phyloP scores from a whole-genome alignment of 2,113 vertebrate species.

The Catharus fuscescens region DNA sequence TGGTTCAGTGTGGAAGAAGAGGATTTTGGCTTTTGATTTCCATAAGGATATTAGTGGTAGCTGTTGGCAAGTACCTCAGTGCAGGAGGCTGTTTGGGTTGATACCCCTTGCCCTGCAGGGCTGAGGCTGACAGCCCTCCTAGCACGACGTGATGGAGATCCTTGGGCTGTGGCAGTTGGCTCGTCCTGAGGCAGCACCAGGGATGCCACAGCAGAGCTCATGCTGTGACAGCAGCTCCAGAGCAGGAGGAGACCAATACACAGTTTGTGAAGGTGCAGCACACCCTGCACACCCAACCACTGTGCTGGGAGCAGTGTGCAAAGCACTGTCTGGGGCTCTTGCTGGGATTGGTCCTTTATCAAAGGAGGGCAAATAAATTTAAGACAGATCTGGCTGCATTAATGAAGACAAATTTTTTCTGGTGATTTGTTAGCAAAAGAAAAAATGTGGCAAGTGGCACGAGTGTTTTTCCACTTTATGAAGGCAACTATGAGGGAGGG shows the following conservation, averaged over 20 bases:
- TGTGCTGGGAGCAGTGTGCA: background rate
- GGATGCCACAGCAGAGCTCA: background rate
- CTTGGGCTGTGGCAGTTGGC: accelerated
- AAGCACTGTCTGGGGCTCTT: background rate
- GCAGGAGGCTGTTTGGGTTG: background rate
- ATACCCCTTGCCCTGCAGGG: background rate
- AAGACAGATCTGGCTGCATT: background rate
- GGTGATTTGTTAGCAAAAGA: slow-evolving; percentile 11
- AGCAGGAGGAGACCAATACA: background rate
- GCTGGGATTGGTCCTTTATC: background rate
- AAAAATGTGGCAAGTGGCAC: background rate
- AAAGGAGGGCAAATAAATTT: background rate
- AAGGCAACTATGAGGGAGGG: background rate
- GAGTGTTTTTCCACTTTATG: background rate
- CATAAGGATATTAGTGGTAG: background rate
- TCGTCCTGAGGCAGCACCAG: accelerated
- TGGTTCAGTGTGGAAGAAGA: background rate
- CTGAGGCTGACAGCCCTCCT: background rate
- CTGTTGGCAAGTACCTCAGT: background rate
- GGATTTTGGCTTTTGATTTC: background rate
- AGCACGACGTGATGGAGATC: accelerated
- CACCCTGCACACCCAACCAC: background rate
- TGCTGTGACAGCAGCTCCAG: background rate
- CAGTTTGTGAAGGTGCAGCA: background rate
- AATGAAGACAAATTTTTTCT: background rate